Evolutionary conservation across 1,140 invertebrate genomes (phyloP), one percentile per base, ranked within the genome.

Genomic region (Ips nitidus): DNA sequence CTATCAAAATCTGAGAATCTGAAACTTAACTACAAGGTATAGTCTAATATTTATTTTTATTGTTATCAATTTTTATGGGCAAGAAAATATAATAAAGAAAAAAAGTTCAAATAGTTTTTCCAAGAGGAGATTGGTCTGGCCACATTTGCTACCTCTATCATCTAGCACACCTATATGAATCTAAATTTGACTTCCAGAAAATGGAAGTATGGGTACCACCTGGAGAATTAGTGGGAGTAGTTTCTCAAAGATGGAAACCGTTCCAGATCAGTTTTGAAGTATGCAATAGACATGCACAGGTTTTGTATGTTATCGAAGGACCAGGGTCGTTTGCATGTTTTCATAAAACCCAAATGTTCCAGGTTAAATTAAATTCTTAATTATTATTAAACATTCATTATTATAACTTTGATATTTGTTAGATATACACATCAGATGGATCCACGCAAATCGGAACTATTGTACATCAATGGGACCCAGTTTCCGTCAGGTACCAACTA

Each of bases 191-290:
- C 22, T 52, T 40, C 4, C 68, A 80, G 79, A 71, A 71, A 55
- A 81, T 87, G 80, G 82, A 83, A 76, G 82, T 87, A 41, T 80
- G 83, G 69, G 80, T 82, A 8, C 84, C 85, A 2, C 82, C 83
- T 2, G 85, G 85, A 2, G 83, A 86, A 72, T 82, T 83, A 71
- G 72, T 86, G n/a, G 86, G 86, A 1, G 78, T 81, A 5, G 76
- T 87, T 55, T 77, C 82, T 60, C 86, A 87, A 75, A 79, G 82
- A 61, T 84, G 83, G 76, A 83, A 82, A 0, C 79, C 83, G 73
- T 73, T 82, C 43, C 79, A 80, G 52, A 84, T 84, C 0, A 78
- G 80, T 70, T 87, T 82, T 76, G 72, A 81, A n/a, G 80, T 87
- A 40, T 78, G 80, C 52, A 82, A 86, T 73, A 76, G 77, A 38